Percentiles rank a stretch among this genome's conserved stretches.
These are phyloP conservation scores for Laticauda colubrina DNA, from an alignment of 2,113 vertebrate genomes.

Conservation along the genomic window DNA sequence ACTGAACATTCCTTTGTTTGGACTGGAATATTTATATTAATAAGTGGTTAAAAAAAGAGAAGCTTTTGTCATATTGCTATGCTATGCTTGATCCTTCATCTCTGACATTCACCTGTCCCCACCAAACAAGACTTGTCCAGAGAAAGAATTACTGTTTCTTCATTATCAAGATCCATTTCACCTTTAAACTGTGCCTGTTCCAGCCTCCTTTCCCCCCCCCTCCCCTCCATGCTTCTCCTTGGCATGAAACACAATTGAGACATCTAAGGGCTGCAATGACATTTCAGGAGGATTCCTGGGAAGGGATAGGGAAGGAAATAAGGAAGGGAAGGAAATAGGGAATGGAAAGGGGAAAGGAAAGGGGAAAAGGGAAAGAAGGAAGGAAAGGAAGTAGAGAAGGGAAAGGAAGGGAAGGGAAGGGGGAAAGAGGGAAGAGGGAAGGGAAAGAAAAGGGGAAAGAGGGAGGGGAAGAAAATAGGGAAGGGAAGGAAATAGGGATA, in stretches of 20 bases:
- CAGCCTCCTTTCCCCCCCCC: neutral
- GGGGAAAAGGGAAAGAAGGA: neutral
- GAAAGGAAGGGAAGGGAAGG: neutral
- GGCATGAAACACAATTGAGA: slow-evolving; percentile 75
- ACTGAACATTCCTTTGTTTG: slow-evolving; percentile 21
- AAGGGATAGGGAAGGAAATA: neutral
- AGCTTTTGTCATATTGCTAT: slow-evolving; percentile 63
- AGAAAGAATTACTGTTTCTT: slow-evolving; percentile 69
- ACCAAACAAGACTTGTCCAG: slow-evolving; percentile 71
- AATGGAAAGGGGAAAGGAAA: neutral
- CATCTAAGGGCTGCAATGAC: slow-evolving; percentile 72
- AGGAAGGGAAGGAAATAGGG: accelerated
- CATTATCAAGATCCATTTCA: slow-evolving; percentile 76
- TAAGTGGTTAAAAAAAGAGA: slow-evolving; percentile 59
- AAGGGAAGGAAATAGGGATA: slow-evolving; percentile 7
- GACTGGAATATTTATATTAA: slow-evolving; percentile 51
- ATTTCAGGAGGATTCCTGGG: slow-evolving; percentile 69
- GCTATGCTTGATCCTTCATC: slow-evolving; percentile 70
- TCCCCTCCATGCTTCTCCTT: slow-evolving; percentile 57
- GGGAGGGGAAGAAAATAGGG: slow-evolving; percentile 8
- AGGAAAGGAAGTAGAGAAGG: no score
- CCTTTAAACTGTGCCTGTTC: slow-evolving; percentile 69
- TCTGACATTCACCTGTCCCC: slow-evolving; percentile 70
- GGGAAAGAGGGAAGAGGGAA: no score
- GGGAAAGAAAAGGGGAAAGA: no score